Conservation (phyloP, 2,113 vertebrate species). For the Ariopsis seemanni region DNA sequence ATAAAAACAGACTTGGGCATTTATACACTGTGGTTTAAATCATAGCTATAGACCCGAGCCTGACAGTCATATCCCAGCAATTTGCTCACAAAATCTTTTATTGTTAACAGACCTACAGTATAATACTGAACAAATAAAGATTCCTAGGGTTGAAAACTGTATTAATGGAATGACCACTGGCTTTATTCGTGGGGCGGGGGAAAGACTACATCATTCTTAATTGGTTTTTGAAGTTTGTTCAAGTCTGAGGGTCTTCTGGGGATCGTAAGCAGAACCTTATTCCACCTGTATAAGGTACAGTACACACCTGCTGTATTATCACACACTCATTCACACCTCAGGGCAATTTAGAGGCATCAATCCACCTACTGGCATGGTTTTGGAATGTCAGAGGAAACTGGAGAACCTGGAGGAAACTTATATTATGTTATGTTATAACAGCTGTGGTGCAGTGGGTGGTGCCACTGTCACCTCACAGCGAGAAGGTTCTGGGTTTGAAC, state of each 20-base stretch:
- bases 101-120: conserved; percentile 63
- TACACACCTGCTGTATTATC: not conserved
- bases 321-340: not conserved
- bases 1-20: conserved; percentile 68
- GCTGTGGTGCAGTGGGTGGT: no score
- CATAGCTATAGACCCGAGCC: conserved; percentile 64
- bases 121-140: conserved; percentile 58
- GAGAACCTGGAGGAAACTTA: not conserved
- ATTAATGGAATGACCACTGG: not conserved
- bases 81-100: conserved; percentile 64
- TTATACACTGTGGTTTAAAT: conserved; percentile 66
- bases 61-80: conserved; percentile 70
- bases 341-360: not conserved
- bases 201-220: not conserved
- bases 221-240: not conserved
- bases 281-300: not conserved
- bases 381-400: not conserved
- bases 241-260: not conserved
- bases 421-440: not conserved
- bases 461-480: no score
- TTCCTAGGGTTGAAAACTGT: conserved; percentile 34
- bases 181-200: not conserved
- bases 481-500: no score
- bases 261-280: not conserved
- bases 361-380: not conserved